Percentiles rank a stretch among this genome's conserved stretches.
These are phyloP conservation scores for Phalera bucephala DNA, from an alignment of 2,888 invertebrate species.

Conservation along the genomic window DNA sequence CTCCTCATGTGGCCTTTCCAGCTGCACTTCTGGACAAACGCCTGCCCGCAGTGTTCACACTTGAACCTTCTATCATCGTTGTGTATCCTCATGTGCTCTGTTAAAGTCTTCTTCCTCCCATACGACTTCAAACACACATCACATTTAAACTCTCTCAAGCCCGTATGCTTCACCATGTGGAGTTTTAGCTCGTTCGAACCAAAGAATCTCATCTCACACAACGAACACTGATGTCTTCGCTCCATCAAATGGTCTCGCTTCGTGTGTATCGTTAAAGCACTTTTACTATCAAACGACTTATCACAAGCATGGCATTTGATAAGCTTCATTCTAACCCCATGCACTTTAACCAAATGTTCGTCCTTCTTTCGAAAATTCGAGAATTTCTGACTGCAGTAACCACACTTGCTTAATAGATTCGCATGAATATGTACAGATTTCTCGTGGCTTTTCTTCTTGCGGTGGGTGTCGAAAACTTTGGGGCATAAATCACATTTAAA, in stretches of 20 bases:
- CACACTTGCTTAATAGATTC: slow-evolving; percentile 49
- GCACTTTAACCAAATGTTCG: slow-evolving; percentile 47
- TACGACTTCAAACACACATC: slow-evolving; percentile 47
- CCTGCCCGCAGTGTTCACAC: slow-evolving; percentile 38
- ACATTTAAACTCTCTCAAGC: slow-evolving; percentile 42
- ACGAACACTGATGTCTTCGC: slow-evolving; percentile 46
- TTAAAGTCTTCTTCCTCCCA: slow-evolving; percentile 39
- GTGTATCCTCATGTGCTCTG: slow-evolving; percentile 47
- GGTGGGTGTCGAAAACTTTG: slow-evolving; percentile 71
- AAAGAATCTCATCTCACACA: slow-evolving; percentile 55
- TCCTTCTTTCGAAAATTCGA: slow-evolving; percentile 47
- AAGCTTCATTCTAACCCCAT: slow-evolving; percentile 41
- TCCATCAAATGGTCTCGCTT: slow-evolving; percentile 60
- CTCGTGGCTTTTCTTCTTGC: slow-evolving; percentile 68
- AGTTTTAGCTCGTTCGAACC: slow-evolving; percentile 40
- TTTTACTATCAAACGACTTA: slow-evolving; percentile 42
- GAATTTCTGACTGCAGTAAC: slow-evolving; percentile 56
- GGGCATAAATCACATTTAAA: slow-evolving; percentile 61
- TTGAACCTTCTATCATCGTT: slow-evolving; percentile 40
- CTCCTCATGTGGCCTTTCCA: slow-evolving; percentile 41
- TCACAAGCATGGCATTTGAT: slow-evolving; percentile 57
- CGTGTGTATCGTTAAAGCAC: slow-evolving; percentile 47
- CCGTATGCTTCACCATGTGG: slow-evolving; percentile 46
- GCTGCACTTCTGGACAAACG: slow-evolving; percentile 42
- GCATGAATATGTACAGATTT: slow-evolving; percentile 59